Conservation (phyloP, 2,113 vertebrate species). For the Channa argus region DNA sequence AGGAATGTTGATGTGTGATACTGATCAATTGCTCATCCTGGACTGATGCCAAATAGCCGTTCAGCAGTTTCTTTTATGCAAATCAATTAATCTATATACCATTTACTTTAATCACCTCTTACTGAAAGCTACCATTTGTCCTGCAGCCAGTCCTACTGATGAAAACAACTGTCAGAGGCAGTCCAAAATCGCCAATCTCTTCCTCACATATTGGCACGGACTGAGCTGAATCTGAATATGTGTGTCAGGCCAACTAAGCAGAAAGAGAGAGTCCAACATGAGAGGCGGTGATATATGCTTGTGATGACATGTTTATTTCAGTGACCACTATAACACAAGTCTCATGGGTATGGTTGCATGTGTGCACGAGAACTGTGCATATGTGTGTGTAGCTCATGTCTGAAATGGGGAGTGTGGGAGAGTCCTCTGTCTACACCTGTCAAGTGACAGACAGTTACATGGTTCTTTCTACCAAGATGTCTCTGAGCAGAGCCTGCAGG, state of each 20-base stretch:
- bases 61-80: slow-evolving; percentile 50
- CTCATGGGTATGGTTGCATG: neutral
- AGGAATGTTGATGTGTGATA: slow-evolving; percentile 26
- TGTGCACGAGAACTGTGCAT: neutral
- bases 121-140: slow-evolving; percentile 43
- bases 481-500: slow-evolving; percentile 16
- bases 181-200: slow-evolving; percentile 30
- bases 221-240: slow-evolving; percentile 23
- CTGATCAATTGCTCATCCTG: slow-evolving; percentile 46
- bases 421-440: slow-evolving; percentile 53
- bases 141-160: slow-evolving; percentile 31
- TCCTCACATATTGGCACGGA: slow-evolving; percentile 38
- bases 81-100: slow-evolving; percentile 61
- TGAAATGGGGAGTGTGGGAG: slow-evolving; percentile 62
- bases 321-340: slow-evolving; percentile 5
- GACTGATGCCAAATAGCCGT: slow-evolving; percentile 31
- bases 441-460: slow-evolving; percentile 61
- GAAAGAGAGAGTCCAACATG: slow-evolving; percentile 7
- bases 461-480: slow-evolving; percentile 56
- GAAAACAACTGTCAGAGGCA: slow-evolving; percentile 22
- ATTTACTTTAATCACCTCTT: slow-evolving; percentile 61
- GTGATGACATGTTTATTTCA: slow-evolving; percentile 51
- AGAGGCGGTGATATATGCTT: slow-evolving; percentile 3
- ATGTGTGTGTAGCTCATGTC: slow-evolving; percentile 30
- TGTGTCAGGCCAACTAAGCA: slow-evolving; percentile 15